These are phyloP conservation scores for Brotula barbata DNA, from an alignment of 2,797 vertebrate species.

Conservation along the genomic window DNA sequence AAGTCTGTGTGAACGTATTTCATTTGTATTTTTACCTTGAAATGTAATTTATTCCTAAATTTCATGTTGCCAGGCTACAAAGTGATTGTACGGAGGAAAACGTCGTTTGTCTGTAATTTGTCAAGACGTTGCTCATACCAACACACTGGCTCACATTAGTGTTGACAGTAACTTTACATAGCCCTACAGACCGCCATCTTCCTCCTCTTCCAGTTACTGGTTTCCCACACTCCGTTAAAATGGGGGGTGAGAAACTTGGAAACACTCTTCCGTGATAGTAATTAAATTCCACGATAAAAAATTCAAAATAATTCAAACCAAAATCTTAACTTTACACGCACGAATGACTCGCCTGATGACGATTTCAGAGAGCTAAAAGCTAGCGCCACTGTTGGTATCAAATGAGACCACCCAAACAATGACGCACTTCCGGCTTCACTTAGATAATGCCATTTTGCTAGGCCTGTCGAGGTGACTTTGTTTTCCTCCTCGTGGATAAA, in stretches of 20 bases:
- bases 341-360: accelerated
- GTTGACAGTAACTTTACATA: too few relatives aligned
- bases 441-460: constrained; percentile 66
- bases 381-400: not conserved
- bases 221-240: not conserved
- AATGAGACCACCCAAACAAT: constrained; percentile 44
- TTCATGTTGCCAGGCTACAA: too few relatives aligned
- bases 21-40: too few relatives aligned
- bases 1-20: too few relatives aligned
- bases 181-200: not conserved
- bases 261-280: accelerated
- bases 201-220: not conserved
- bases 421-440: constrained; percentile 73
- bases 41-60: too few relatives aligned
- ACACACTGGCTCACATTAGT: too few relatives aligned
- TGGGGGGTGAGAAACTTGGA: not conserved
- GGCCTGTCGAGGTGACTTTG: constrained; percentile 43
- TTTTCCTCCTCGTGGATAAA: constrained; percentile 48
- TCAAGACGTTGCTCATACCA: too few relatives aligned
- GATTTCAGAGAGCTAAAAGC: too few relatives aligned
- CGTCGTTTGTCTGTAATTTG: too few relatives aligned
- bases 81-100: too few relatives aligned
- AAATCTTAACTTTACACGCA: accelerated
- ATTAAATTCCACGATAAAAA: accelerated
- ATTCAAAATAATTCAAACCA: not conserved